Evolutionary conservation across 2,888 invertebrate genomes (phyloP), one percentile per base, ranked within the genome.

Genomic region (Elegia similella): DNA sequence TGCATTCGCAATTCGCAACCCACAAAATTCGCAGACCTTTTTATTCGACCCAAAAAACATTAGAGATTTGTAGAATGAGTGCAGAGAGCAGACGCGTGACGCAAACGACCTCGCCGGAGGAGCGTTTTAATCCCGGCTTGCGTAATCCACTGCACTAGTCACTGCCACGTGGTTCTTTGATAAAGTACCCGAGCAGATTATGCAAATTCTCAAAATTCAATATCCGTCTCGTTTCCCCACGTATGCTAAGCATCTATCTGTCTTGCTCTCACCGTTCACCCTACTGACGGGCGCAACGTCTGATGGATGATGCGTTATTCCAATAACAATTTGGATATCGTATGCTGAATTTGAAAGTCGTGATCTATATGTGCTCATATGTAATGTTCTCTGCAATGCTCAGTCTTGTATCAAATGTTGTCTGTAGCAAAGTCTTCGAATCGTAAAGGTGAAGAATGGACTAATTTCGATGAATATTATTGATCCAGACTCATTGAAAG

Each of bases 231-330:
- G 67, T 69, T 88, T 76, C 60, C 62, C 62, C 82, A 47, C 65
- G 66, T 60, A 64, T 58, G 55, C 62, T 67, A 65, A 57, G 57
- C 61, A 60, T 75, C 63, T 70, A 59, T 52, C 68, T 65, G 60
- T 84, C 82, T 70, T 81, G 65, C 69, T 84, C 75, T 15, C 30
- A 62, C 66, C 64, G 68, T 72, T 82, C 88, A 86, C 90, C 90
- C 89, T 79, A 82, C 73, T 73, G 82, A 82, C 80, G 81, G 76
- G 78, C 76, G 74, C 74, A 76, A 74, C 78, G 82, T 77, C 90
- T 90, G 91, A 91, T 90, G 88, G 90, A 91, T 91, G 90, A 88
- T 86, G 88, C 90, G 88, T 86, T 90, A 87, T 88, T 89, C 88
- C 88, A 90, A 89, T 88, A 90, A 88, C 87, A 88, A 86, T 90